Percentiles rank a stretch among this genome's conserved stretches.
Evolutionary conservation across 2,888 invertebrate genomes (phyloP).

Genomic region (Ditylenchus weischeri): DNA sequence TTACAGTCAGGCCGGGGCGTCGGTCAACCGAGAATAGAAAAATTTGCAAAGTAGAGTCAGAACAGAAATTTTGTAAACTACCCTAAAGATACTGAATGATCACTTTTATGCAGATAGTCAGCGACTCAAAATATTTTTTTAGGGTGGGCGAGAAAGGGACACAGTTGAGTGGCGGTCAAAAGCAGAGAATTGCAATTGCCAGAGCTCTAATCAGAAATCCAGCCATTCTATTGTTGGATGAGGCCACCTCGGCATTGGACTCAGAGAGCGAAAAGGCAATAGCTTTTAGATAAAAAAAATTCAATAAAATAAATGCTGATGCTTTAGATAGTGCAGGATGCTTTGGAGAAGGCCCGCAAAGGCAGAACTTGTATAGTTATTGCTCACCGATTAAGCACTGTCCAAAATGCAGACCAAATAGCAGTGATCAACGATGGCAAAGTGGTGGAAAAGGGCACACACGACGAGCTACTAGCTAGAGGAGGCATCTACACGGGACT

Average conservation of each 20-base stretch:
- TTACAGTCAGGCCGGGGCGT: too few species aligned
- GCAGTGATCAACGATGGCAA: conserved; percentile 38
- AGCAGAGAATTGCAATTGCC: conserved; percentile 60
- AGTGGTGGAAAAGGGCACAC: conserved; percentile 39
- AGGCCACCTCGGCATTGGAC: conserved; percentile 42
- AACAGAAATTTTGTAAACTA: too few species aligned
- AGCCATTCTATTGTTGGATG: conserved; percentile 37
- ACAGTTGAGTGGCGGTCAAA: conserved; percentile 61
- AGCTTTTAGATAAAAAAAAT: not conserved
- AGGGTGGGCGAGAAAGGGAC: conserved; percentile 61
- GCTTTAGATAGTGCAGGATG: conserved; percentile 78
- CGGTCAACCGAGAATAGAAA: too few species aligned
- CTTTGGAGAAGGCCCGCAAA: conserved; percentile 75
- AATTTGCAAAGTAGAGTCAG: too few species aligned
- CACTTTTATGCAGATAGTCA: too few species aligned
- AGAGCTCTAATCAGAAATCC: conserved; percentile 37
- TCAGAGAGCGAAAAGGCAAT: conserved; percentile 37
- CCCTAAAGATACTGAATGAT: too few species aligned
- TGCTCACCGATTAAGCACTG: conserved; percentile 51
- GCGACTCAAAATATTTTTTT: too few species aligned
- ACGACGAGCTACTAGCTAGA: conserved; percentile 42
- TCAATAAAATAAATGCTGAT: not conserved
- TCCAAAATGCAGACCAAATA: conserved; percentile 52
- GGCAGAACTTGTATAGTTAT: conserved; percentile 57
- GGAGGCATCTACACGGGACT: conserved; percentile 47